Conservation (phyloP, 2,888 invertebrate genomes). For the Dynastes tityus region DNA sequence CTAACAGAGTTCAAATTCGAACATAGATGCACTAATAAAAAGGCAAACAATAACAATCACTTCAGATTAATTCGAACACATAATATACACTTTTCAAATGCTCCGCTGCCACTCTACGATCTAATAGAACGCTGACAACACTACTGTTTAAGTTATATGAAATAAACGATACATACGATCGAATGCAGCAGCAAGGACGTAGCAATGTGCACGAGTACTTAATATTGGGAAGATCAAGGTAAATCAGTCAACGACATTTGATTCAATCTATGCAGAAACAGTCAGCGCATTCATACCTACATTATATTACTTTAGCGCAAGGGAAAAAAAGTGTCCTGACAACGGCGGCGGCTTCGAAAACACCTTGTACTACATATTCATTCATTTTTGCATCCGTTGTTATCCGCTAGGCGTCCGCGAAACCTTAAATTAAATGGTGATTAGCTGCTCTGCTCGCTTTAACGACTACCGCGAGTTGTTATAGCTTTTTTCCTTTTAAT, state of each 20-base stretch:
- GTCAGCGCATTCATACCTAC: not conserved
- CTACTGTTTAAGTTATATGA: constrained; percentile 24
- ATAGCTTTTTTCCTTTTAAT: constrained; percentile 23
- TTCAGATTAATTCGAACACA: constrained; percentile 10
- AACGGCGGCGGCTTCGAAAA: constrained; percentile 17
- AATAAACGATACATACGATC: constrained; percentile 32
- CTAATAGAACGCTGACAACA: constrained; percentile 24
- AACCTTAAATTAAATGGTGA: constrained; percentile 33
- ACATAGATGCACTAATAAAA: constrained; percentile 22
- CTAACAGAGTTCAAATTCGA: not conserved
- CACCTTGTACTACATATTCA: constrained; percentile 45
- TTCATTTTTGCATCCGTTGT: constrained; percentile 29
- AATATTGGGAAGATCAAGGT: constrained; percentile 49
- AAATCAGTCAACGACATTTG: constrained; percentile 49
- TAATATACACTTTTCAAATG: constrained; percentile 14
- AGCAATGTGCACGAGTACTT: constrained; percentile 38
- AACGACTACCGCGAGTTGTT: constrained; percentile 13
- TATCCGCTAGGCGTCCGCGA: constrained; percentile 28
- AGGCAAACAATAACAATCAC: constrained; percentile 19
- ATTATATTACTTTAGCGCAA: not conserved
- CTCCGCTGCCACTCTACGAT: constrained; percentile 4
- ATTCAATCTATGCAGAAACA: not conserved
- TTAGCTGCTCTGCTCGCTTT: constrained; percentile 6
- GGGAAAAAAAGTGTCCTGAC: not conserved
- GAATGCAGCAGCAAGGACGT: constrained; percentile 46